Base-by-base conservation (phyloP, 2,888 invertebrate genomes). In the Drosophila kuntzei region DNA sequence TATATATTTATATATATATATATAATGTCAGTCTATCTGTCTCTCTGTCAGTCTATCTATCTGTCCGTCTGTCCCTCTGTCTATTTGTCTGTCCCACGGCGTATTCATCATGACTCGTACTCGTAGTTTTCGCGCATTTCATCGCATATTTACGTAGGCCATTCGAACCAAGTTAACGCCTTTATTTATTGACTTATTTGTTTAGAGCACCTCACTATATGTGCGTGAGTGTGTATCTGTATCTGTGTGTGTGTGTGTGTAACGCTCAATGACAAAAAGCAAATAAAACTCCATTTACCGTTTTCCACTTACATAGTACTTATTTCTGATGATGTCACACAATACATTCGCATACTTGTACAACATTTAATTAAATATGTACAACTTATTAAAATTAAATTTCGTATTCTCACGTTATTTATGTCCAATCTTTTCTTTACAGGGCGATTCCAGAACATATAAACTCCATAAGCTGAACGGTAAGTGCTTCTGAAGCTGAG, bases 111-210 rank as follows among this genome's bases (percentile, higher is more conserved):
- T 77, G 60, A 67, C 39, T 66, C 49, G 59, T 32, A 71, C 12
- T 71, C 61, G 59, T 62, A 69, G 72, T 78, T 85, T 82, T 85
- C 62, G 72, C 73, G 66, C 79, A 82, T 57, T 88, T 87, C 79
- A 68, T 67, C 82, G 86, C 74, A 78, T 84, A 83, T 87, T 84
- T 85, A 85, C 84, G 84, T 85, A 85, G 84, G 84, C 84, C 84
- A 80, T 84, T 72, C 49, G 68, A 80, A 60, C 79, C 81, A 80
- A 80, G 87, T 87, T 83, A 73, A 89, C 87, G 89, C 84, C 89
- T 80, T 76, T 89, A 87, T 87, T 84, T 89, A 89, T 85, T 87
- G 87, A 87, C 79, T 80, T 88, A 78, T 81, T 87, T 84, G 87
- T 64, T 87, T 57, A 75, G 71, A 78, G 65, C 71, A 74, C 49